These are phyloP conservation scores for Malurus splendens DNA, from an alignment of 2,797 vertebrate species.

Conservation along the genomic window DNA sequence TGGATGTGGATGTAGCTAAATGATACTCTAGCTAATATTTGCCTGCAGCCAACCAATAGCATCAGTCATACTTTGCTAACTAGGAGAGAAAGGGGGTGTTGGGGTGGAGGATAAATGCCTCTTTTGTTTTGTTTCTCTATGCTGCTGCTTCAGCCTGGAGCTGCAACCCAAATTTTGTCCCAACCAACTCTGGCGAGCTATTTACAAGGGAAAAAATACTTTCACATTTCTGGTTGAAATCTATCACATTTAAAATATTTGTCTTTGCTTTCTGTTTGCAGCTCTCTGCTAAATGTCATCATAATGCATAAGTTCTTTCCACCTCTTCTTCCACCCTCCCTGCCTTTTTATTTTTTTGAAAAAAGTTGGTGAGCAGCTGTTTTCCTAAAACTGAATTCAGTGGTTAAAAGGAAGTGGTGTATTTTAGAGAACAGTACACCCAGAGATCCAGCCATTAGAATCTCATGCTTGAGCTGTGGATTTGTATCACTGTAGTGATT, in stretches of 20 bases:
- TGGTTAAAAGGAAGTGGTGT: background rate
- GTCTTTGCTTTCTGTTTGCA: slow-evolving; percentile 17
- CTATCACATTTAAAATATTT: background rate
- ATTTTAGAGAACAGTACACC: background rate
- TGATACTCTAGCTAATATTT: slow-evolving; percentile 48
- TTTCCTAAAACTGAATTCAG: background rate
- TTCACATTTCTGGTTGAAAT: slow-evolving; percentile 11
- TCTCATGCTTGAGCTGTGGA: slow-evolving; percentile 5
- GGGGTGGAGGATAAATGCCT: background rate
- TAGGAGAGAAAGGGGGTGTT: background rate
- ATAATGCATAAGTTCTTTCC: background rate
- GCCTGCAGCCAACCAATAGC: slow-evolving; percentile 43
- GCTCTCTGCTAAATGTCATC: background rate
- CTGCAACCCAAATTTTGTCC: slow-evolving; percentile 19
- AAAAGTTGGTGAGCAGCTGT: background rate
- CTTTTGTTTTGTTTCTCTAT: slow-evolving; percentile 14
- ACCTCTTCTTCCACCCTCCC: background rate
- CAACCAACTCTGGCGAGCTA: background rate
- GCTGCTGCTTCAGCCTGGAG: background rate
- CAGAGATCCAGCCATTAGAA: background rate
- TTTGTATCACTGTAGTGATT: background rate
- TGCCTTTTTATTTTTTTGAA: background rate
- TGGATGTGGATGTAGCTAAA: slow-evolving; percentile 64
- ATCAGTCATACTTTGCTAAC: slow-evolving; percentile 41
- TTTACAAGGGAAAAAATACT: background rate